Evolutionary conservation across 2,888 invertebrate genomes (phyloP).

Genomic region (Thymelicus sylvestris): DNA sequence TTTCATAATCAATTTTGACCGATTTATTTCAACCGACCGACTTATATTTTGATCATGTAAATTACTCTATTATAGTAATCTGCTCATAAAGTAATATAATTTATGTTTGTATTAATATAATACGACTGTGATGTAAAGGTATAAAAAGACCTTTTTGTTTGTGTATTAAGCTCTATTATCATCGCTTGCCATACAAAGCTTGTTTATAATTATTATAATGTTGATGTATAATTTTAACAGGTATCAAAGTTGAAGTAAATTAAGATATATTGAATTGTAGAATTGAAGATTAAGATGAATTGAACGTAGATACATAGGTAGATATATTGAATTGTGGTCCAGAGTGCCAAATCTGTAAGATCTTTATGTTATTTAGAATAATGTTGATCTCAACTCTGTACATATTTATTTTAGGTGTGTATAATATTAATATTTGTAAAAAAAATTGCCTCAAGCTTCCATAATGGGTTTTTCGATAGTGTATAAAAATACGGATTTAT

Average conservation of each 20-base stretch:
- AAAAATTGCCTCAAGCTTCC: neutral
- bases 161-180: constrained; percentile 26
- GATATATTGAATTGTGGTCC: constrained; percentile 69
- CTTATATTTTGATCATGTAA: neutral
- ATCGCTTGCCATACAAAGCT: constrained; percentile 57
- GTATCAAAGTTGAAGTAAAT: constrained; percentile 32
- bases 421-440: constrained; percentile 14
- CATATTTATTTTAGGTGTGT: constrained; percentile 54
- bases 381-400: constrained; percentile 82
- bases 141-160: constrained; percentile 3
- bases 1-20: too few species aligned
- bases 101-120: constrained; percentile 11
- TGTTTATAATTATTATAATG: constrained; percentile 51
- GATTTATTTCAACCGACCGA: too few species aligned
- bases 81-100: neutral
- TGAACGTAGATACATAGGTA: too few species aligned
- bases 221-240: constrained; percentile 43
- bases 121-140: constrained; percentile 31
- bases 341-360: constrained; percentile 80
- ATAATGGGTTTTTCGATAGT: too few species aligned
- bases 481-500: too few species aligned
- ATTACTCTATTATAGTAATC: neutral
- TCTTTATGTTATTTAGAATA: constrained; percentile 70
- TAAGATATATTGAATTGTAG: too few species aligned
- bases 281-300: too few species aligned